phyloP scores from a whole-genome alignment of 2,113 vertebrate species.

The Phylloscopus trochilus region DNA sequence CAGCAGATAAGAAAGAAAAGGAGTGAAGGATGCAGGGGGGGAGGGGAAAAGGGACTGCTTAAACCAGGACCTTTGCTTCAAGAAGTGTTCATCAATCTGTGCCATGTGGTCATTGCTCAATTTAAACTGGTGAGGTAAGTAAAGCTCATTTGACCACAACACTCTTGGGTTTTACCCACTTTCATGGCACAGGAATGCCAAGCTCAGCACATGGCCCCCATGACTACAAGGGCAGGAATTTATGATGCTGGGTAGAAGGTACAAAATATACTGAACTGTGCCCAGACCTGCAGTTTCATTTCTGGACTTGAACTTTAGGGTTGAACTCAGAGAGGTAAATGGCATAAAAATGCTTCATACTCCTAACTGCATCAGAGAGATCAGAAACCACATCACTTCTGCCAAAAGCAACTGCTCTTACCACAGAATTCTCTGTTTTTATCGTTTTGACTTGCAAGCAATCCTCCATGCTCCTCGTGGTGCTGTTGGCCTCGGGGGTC shows the following conservation, averaged over 20 bases:
- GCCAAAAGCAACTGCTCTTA: constrained; percentile 70
- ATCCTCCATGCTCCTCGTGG: constrained; percentile 81
- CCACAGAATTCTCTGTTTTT: constrained; percentile 93
- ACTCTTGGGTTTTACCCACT: background rate
- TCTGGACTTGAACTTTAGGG: background rate
- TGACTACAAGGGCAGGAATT: background rate
- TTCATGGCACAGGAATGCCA: background rate
- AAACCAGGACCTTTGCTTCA: background rate
- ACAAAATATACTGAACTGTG: background rate
- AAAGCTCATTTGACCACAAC: background rate
- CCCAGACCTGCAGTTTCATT: constrained; percentile 7
- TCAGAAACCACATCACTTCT: background rate
- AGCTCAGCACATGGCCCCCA: background rate
- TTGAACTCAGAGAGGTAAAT: background rate
- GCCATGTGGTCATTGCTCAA: background rate
- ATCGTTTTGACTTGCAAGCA: constrained; percentile 87
- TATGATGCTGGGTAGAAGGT: background rate
- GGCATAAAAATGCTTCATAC: background rate
- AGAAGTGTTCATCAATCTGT: background rate
- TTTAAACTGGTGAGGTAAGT: background rate
- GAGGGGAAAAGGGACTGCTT: background rate
- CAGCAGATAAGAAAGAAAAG: background rate
- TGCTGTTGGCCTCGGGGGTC: constrained; percentile 80
- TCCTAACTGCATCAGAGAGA: background rate
- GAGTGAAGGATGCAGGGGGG: background rate